phyloP scores from a whole-genome alignment of 2,113 vertebrate species.

The Hystrix cristata region DNA sequence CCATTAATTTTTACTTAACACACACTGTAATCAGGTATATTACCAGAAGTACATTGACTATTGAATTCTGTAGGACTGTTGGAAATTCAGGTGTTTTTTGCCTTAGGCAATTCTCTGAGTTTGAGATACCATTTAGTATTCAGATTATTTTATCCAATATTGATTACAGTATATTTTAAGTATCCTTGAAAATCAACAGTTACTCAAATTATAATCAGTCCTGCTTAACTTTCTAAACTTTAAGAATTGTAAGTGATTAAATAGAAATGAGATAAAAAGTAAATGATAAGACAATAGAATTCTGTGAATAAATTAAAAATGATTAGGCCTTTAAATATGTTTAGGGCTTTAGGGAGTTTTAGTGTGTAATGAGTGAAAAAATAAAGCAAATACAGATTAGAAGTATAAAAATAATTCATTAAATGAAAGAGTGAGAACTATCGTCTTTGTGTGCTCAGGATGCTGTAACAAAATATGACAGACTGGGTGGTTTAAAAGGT shows the following conservation, averaged over 20 bases:
- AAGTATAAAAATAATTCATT: not conserved
- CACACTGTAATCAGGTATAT: not conserved
- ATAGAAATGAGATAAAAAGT: not conserved
- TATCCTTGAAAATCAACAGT: not conserved
- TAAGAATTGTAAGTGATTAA: not conserved
- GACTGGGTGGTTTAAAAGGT: not conserved
- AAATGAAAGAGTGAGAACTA: not conserved
- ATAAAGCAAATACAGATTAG: not conserved
- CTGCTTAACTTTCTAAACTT: not conserved
- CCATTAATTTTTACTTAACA: not conserved
- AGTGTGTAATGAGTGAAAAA: not conserved
- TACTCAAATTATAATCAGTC: not conserved
- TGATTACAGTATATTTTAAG: not conserved
- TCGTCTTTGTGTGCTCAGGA: not conserved
- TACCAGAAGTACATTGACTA: not conserved
- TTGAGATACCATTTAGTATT: not conserved
- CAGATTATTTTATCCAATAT: not conserved
- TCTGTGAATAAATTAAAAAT: not conserved
- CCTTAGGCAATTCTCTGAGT: not conserved
- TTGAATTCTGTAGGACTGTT: not conserved
- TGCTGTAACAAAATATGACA: not conserved
- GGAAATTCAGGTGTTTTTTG: not conserved
- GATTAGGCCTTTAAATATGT: not conserved
- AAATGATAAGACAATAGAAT: not conserved
- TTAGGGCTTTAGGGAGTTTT: not conserved